These are phyloP conservation scores for Globodera ellingtonae DNA, from an alignment of 1,140 invertebrate genomes.

Conservation along the genomic window DNA sequence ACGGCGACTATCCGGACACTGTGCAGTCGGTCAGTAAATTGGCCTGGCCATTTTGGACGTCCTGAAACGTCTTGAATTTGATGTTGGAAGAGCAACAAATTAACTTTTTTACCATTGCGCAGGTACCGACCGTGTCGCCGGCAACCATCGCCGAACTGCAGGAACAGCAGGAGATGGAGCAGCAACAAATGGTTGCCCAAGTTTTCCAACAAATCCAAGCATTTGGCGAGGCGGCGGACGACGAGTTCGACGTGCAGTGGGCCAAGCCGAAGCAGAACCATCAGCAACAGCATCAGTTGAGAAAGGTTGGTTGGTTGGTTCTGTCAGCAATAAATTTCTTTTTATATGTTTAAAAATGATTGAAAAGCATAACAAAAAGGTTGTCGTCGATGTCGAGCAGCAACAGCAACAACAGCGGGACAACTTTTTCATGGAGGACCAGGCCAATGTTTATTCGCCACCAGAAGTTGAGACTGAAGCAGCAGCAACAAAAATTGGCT, in stretches of 20 bases:
- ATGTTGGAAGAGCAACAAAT: no score
- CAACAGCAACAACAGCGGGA: neutral
- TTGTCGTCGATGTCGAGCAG: neutral
- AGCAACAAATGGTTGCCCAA: slow-evolving; percentile 46
- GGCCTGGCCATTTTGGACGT: no score
- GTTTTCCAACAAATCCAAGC: slow-evolving; percentile 64
- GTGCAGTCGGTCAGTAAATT: slow-evolving; percentile 19
- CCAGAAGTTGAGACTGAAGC: neutral
- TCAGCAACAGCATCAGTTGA: slow-evolving; percentile 2
- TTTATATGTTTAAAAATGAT: no score
- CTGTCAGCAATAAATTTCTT: neutral
- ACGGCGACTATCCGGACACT: slow-evolving; percentile 64
- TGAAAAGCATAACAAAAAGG: neutral
- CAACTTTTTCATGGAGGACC: slow-evolving; percentile 21
- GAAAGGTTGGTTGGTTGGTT: neutral
- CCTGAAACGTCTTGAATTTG: no score
- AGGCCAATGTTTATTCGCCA: slow-evolving; percentile 30
- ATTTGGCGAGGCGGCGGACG: slow-evolving; percentile 64
- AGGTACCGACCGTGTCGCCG: slow-evolving; percentile 55
- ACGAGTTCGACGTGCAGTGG: slow-evolving; percentile 65
- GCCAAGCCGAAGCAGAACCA: slow-evolving; percentile 33
- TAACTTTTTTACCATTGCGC: no score
- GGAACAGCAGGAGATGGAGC: slow-evolving; percentile 43
- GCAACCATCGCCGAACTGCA: slow-evolving; percentile 35
- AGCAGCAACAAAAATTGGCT: neutral